Evolutionary conservation across 2,888 invertebrate genomes (phyloP).

Genomic region (Leptura quadrifasciata): DNA sequence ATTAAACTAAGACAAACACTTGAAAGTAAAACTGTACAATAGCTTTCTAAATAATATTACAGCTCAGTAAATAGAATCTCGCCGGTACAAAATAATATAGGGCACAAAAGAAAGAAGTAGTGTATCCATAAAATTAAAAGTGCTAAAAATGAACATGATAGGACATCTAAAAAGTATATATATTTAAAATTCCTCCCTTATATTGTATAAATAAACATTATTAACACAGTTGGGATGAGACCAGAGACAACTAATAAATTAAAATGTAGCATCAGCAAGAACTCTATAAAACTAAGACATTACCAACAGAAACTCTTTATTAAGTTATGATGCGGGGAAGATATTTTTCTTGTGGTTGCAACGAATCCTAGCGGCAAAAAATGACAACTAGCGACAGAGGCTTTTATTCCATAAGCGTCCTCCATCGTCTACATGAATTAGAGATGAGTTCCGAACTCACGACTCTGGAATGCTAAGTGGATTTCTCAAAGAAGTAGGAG

Average conservation of each 20-base stretch:
- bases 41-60: no score
- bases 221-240: neutral
- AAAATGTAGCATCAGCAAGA: slow-evolving; percentile 6
- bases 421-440: slow-evolving; percentile 50
- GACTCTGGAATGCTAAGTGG: slow-evolving; percentile 39
- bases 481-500: slow-evolving; percentile 18
- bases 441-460: slow-evolving; percentile 47
- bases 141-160: no score
- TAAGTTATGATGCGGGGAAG: slow-evolving; percentile 20
- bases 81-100: no score
- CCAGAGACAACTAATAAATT: slow-evolving; percentile 6
- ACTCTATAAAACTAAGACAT: slow-evolving; percentile 11
- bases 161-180: no score
- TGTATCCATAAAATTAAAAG: no score
- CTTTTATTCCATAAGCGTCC: slow-evolving; percentile 49
- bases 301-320: neutral
- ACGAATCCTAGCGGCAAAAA: slow-evolving; percentile 12
- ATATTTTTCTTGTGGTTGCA: slow-evolving; percentile 27
- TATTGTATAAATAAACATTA: slow-evolving; percentile 11
- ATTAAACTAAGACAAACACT: no score
- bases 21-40: no score
- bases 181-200: no score
- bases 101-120: no score
- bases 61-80: no score
- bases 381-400: slow-evolving; percentile 12